Evolutionary conservation across 1,140 invertebrate species (phyloP), one percentile per base, ranked within the genome.

Genomic region (Brachionus koreanus): DNA sequence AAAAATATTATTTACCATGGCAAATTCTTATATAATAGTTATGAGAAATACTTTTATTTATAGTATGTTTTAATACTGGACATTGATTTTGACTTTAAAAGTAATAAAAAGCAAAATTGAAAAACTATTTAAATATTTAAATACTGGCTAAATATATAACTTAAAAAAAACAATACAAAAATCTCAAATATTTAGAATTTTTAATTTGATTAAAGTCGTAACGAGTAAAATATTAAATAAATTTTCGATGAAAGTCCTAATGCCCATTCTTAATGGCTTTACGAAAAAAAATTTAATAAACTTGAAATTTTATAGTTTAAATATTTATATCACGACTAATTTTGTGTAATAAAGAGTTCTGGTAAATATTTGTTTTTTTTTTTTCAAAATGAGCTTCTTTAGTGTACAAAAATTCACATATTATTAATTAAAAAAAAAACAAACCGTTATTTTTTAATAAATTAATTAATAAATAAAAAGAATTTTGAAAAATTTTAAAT

Each of bases 161-260:
- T 57, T n/a, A n/a, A 57, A 57, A 57, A 57, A 57, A 57, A 19
- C 16, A 16, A 57, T 19, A 57, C 9, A 19, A 57, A 57, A 57
- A 57, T 16, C 49, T 57, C 49, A 57, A 57, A 57, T 57, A 57
- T 57, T n/a, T n/a, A n/a, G n/a, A n/a, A n/a, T n/a, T 57, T 57
- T 5, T 57, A 57, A 57, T 57, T 57, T 57, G 19, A 57, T 57
- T 25, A 2, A 57, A 7, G 19, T 19, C 5, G 9, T 57, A 23
- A 9, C 2, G 9, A 1, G 49, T 57, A 57, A 19, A 23, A 19
- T 57, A 57, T 1, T 19, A 7, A 57, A 57, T 57, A 19, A 57
- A 19, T 7, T 23, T 57, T 57, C 5, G 49, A 19, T 57, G 4
- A 57, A 57, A 57, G 19, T 57, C 19, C 16, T 2, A 57, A 7